Base-by-base conservation (phyloP, 2,113 vertebrate genomes). In the Cyanoderma ruficeps region DNA sequence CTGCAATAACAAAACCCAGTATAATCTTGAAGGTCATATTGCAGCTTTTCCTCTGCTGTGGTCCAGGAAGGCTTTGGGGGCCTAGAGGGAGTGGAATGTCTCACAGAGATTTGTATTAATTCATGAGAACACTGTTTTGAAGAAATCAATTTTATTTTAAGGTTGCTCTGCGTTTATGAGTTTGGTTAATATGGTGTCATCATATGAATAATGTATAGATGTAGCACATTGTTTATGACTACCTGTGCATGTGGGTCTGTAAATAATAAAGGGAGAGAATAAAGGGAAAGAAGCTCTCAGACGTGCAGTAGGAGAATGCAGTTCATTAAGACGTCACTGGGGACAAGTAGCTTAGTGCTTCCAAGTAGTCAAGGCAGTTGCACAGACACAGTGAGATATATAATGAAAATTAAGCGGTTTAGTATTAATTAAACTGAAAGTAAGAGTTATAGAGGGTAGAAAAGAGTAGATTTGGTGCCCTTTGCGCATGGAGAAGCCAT, bases 391-490 rank as follows among this genome's bases (percentile, higher is more conserved):
- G 44, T 86, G 39, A 96, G 71, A 53, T 86, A 81, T 17, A 37
- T 83, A 93, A 90, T 63, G 39, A 92, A 90, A 71, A 93, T 92
- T 89, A 92, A 81, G 60, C 0, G 1, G 23, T 75, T 93, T 42
- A 49, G 31, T 72, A 75, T 68, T 89, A 95, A 94, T 94, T 95
- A 91, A 94, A 84, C 17, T 72, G 64, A 70, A 90, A 49, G 39
- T 70, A 83, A 52, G 55, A 77, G 35, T 75, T 89, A 33, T 21
- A 41, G 21, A 16, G 22, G 18, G 37, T 68, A 83, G 60, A 60
- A 94, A 65, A 91, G 6, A 81, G 70, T 71, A 41, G 23, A 61
- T 80, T 56, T 44, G 27, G 4, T 90, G 50, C 11, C 31, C 28
- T 82, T 89, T 50, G 64, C 31, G 24, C 25, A 46, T 33, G 18